Conservation (phyloP, 2,113 vertebrate genomes). For the Tapirus terrestris region DNA sequence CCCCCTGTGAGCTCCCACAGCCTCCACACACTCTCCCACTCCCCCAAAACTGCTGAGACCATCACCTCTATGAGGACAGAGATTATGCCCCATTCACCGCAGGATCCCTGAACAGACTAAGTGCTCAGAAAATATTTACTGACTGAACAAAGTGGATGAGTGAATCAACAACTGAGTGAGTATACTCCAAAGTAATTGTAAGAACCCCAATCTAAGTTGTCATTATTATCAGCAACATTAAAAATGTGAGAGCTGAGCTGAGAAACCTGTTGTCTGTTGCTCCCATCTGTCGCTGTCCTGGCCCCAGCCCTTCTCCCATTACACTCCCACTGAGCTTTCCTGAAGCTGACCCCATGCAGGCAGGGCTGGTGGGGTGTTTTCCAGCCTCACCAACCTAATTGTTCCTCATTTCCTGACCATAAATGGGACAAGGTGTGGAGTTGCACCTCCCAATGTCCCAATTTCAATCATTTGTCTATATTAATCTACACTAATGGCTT, state of each 20-base stretch:
- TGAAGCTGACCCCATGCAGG: conserved; percentile 79
- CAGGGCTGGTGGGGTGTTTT: conserved; percentile 65
- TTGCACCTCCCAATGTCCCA: conserved; percentile 80
- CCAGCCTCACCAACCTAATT: conserved; percentile 87
- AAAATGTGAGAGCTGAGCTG: not conserved
- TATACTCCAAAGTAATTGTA: not conserved
- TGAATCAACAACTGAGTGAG: not conserved
- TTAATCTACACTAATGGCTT: conserved; percentile 85
- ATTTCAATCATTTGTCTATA: conserved; percentile 87
- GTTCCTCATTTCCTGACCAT: conserved; percentile 88
- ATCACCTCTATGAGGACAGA: not conserved
- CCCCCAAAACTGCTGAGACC: not conserved
- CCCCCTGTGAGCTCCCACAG: not conserved
- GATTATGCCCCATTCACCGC: not conserved
- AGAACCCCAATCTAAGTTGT: not conserved
- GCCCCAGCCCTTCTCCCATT: conserved; percentile 59
- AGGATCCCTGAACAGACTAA: not conserved
- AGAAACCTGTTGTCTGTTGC: conserved; percentile 33
- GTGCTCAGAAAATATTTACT: conserved; percentile 14
- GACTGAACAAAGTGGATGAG: not conserved
- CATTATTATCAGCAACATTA: not conserved
- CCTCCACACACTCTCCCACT: not conserved
- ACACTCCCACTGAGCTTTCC: conserved; percentile 75
- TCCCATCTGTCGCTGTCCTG: not conserved
- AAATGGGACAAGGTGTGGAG: conserved; percentile 88